phyloP scores from a whole-genome alignment of 92 coral and sea anemone species.

The Paragorgia papillata region DNA sequence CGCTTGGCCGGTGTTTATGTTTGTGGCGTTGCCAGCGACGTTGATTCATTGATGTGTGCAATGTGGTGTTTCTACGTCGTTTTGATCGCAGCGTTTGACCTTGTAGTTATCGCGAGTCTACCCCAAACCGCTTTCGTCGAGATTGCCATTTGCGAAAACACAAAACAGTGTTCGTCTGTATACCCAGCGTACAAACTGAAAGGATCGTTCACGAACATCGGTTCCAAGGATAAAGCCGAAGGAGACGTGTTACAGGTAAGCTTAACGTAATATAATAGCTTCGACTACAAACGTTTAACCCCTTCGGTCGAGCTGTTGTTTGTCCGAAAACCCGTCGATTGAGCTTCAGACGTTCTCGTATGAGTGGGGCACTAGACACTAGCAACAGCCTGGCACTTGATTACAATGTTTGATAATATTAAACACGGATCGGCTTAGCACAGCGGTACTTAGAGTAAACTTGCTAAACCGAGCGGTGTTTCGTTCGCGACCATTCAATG shows the following conservation, averaged over 20 bases:
- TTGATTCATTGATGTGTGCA: not conserved
- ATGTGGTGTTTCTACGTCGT: not conserved
- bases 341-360: not conserved
- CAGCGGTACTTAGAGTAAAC: conserved; percentile 13
- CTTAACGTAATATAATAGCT: not conserved
- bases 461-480: not conserved
- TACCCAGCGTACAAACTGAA: conserved; percentile 28
- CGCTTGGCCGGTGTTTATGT: conserved; percentile 20
- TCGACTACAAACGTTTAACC: not conserved
- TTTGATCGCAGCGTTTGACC: conserved; percentile 1
- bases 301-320: not conserved
- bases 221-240: conserved; percentile 5
- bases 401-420: conserved; percentile 26
- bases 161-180: not conserved
- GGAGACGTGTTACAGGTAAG: conserved; percentile 40
- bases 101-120: not conserved
- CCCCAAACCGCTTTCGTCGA: conserved; percentile 35
- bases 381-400: not conserved
- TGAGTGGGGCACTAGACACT: not conserved
- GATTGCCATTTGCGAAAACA: conserved; percentile 14
- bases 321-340: not conserved
- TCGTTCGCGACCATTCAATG: not conserved
- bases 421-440: conserved; percentile 27
- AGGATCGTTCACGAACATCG: conserved; percentile 33
- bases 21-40: conserved; percentile 4